A percentile compares a stretch with the other conserved stretches of the same genome.
phyloP scores from a whole-genome alignment of 2,888 invertebrate genomes.

The Dolichomitus sp. region DNA sequence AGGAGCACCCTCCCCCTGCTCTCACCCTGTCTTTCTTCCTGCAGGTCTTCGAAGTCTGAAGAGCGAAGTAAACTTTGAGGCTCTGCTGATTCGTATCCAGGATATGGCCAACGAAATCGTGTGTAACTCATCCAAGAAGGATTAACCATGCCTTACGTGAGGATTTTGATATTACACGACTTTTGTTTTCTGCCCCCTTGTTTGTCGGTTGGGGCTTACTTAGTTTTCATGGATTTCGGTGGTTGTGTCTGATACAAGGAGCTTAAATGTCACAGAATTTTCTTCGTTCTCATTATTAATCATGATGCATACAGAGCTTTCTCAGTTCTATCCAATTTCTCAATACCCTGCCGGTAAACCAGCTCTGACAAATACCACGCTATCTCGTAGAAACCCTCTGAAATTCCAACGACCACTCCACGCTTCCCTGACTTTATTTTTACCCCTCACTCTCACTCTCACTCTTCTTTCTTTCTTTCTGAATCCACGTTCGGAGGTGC shows the following conservation, averaged over 20 bases:
- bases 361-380: background rate
- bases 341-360: conserved; percentile 2
- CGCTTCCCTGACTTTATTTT: conserved; percentile 45
- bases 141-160: conserved; percentile 47
- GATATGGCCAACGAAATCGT: conserved; percentile 48
- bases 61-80: conserved; percentile 52
- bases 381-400: conserved; percentile 1
- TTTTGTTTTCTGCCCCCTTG: conserved; percentile 16
- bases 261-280: background rate
- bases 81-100: conserved; percentile 51
- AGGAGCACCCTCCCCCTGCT: conserved; percentile 27
- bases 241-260: background rate
- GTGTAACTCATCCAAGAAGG: conserved; percentile 50
- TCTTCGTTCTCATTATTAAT: background rate
- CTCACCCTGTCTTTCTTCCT: conserved; percentile 31
- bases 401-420: conserved; percentile 43
- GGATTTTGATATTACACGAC: conserved; percentile 54
- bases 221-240: background rate
- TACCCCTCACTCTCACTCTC: conserved; percentile 24
- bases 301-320: background rate
- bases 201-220: background rate
- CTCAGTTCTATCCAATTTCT: background rate
- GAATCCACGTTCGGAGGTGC: conserved; percentile 13
- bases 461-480: conserved; percentile 33
- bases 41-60: conserved; percentile 33